Evolutionary conservation across 2,888 invertebrate species (phyloP).

Genomic region (Gymnocheta viridis): DNA sequence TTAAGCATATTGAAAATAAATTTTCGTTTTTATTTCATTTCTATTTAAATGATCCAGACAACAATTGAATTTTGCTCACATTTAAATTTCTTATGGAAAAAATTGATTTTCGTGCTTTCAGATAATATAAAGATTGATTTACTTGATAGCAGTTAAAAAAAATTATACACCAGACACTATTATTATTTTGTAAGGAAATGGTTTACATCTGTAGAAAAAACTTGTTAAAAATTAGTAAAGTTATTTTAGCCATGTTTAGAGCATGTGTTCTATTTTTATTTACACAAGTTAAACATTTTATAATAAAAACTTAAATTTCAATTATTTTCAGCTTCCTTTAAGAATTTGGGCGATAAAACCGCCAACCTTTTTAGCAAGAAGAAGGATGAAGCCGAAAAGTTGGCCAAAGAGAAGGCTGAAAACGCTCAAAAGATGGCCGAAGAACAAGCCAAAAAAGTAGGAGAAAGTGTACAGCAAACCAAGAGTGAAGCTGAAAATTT

Average conservation of each 20-base stretch:
- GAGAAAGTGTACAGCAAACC: constrained; percentile 84
- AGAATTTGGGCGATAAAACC: constrained; percentile 88
- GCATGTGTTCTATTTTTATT: constrained; percentile 31
- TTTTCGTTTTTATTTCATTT: background rate
- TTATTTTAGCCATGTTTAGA: background rate
- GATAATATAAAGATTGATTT: no score
- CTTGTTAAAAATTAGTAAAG: background rate
- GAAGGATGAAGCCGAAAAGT: constrained; percentile 87
- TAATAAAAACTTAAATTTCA: background rate
- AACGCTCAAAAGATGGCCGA: constrained; percentile 85
- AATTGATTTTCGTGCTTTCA: background rate
- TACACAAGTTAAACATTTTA: background rate
- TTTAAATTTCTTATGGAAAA: background rate
- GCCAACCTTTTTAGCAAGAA: constrained; percentile 87
- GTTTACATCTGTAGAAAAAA: no score
- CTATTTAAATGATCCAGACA: background rate
- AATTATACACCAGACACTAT: no score
- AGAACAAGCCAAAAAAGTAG: constrained; percentile 86
- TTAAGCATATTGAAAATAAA: background rate
- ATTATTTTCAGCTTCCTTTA: constrained; percentile 85
- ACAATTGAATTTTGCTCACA: background rate
- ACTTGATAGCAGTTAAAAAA: background rate
- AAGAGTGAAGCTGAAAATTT: constrained; percentile 83
- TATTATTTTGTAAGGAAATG: no score
- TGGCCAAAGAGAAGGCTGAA: constrained; percentile 85